Evolutionary conservation across 2,888 invertebrate species (phyloP).

Genomic region (Polymixis lichenea): DNA sequence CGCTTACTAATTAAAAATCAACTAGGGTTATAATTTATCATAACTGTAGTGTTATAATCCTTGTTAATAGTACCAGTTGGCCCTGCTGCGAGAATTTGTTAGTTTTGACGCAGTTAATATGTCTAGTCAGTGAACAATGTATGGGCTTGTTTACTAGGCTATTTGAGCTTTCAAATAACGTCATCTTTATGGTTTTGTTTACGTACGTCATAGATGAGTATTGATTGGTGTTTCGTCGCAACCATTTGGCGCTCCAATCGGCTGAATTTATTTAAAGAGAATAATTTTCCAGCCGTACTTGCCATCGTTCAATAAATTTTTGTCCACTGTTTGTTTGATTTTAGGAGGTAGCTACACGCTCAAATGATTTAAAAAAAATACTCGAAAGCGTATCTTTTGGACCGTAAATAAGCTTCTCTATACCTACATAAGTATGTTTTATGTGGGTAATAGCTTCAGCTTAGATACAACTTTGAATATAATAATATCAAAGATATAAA

Average conservation of each 20-base stretch:
- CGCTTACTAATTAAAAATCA: constrained; percentile 19
- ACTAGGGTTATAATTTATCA: constrained; percentile 5
- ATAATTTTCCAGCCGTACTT: neutral
- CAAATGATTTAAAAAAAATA: neutral
- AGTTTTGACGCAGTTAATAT: constrained; percentile 21
- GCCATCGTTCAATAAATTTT: neutral
- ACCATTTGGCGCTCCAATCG: constrained; percentile 11
- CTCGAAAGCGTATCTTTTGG: neutral
- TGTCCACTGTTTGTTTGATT: constrained; percentile 1
- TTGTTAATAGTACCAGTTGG: constrained; percentile 20
- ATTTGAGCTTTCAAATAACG: constrained; percentile 38
- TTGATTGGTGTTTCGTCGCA: constrained; percentile 24
- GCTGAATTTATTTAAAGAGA: neutral
- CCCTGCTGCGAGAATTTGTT: constrained; percentile 15
- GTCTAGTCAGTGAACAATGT: constrained; percentile 20
- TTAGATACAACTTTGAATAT: neutral
- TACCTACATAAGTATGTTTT: neutral
- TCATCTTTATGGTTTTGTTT: constrained; percentile 42
- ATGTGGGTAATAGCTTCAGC: neutral
- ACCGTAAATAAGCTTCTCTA: neutral
- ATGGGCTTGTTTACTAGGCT: constrained; percentile 21
- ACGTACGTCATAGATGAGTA: constrained; percentile 18
- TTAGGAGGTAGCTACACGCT: neutral
- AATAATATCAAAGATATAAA: constrained; percentile 5
- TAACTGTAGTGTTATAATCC: neutral